These are phyloP conservation scores for Pandion haliaetus DNA, from an alignment of 2,113 vertebrate genomes.

Conservation along the genomic window DNA sequence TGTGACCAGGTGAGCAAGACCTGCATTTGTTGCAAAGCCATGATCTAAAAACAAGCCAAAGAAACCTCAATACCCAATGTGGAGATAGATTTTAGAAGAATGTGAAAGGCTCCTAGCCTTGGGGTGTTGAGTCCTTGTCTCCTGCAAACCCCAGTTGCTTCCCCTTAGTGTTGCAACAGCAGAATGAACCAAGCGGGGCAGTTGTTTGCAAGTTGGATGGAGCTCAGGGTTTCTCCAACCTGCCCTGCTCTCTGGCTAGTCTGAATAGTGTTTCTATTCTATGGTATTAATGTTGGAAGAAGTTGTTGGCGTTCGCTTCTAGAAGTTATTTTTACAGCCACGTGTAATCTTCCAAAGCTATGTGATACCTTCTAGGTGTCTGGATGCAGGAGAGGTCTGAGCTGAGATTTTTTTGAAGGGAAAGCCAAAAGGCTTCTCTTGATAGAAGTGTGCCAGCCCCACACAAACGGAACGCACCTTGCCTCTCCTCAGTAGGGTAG, in stretches of 20 bases:
- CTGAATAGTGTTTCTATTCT: background rate
- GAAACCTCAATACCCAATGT: background rate
- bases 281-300: background rate
- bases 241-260: background rate
- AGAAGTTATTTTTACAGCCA: constrained; percentile 24
- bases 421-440: background rate
- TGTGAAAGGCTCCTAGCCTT: background rate
- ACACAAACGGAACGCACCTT: rapidly evolving
- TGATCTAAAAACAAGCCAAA: background rate
- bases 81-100: background rate
- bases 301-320: background rate
- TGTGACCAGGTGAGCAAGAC: background rate
- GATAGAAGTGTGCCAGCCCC: background rate
- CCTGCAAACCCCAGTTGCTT: background rate
- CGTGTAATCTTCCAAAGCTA: background rate
- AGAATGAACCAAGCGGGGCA: background rate
- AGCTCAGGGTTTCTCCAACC: background rate
- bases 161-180: background rate
- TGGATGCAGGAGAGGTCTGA: background rate
- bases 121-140: background rate
- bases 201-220: background rate
- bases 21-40: background rate
- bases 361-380: background rate
- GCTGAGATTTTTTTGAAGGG: background rate
- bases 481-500: background rate